These are phyloP conservation scores for Lepidurus apus DNA, from an alignment of 1,140 invertebrate species.

Conservation along the genomic window DNA sequence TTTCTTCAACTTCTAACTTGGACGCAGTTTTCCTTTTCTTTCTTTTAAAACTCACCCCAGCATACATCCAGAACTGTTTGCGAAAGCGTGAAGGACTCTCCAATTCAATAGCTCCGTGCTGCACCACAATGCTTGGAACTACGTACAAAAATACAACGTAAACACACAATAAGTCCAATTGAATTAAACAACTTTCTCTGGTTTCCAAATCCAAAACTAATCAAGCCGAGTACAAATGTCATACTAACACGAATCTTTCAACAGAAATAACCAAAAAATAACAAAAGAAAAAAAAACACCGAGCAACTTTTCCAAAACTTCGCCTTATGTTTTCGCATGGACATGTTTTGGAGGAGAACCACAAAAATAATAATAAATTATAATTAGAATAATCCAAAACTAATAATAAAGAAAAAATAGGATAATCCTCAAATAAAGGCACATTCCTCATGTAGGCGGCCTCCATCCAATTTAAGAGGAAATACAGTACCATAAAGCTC, in stretches of 20 bases:
- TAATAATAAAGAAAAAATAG: no score
- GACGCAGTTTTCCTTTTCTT: no score
- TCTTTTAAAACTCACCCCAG: background rate
- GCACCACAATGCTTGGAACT: slow-evolving; percentile 17
- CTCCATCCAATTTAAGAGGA: no score
- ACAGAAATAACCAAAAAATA: background rate
- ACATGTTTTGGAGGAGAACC: no score
- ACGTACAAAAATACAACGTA: background rate
- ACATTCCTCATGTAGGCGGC: no score
- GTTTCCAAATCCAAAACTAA: slow-evolving; percentile 10
- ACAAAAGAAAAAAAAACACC: background rate
- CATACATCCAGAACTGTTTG: background rate
- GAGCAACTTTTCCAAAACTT: background rate
- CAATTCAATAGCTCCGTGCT: slow-evolving; percentile 3
- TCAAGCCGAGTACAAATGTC: background rate
- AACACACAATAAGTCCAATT: background rate
- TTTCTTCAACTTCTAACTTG: background rate
- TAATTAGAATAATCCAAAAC: no score
- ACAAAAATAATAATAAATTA: no score
- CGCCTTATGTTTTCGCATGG: no score
- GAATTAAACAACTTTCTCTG: background rate
- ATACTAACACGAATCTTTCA: slow-evolving; percentile 3
- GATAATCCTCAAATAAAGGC: no score
- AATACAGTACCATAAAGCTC: no score
- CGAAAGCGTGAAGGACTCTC: background rate